Evolutionary conservation across 2,797 vertebrate genomes (phyloP).

Genomic region (Taeniopygia guttata): DNA sequence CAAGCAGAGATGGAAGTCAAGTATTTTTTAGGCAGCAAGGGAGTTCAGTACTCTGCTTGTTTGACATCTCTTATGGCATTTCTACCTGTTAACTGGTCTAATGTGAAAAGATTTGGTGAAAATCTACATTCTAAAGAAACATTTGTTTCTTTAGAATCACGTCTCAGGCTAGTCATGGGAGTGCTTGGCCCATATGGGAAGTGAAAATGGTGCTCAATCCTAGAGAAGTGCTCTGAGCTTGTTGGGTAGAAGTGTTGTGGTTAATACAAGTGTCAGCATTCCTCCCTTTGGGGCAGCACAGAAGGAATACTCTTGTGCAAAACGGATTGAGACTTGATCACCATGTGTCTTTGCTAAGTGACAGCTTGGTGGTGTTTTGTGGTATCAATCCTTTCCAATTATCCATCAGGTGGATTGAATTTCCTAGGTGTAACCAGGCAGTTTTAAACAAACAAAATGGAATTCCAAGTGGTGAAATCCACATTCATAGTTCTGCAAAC

Average conservation of each 20-base stretch:
- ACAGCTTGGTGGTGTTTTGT: background rate
- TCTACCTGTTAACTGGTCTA: background rate
- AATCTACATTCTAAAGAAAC: background rate
- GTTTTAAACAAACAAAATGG: background rate
- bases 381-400: background rate
- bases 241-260: background rate
- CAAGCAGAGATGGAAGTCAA: slow-evolving; percentile 15
- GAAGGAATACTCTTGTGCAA: background rate
- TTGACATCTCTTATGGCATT: background rate
- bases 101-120: background rate
- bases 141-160: background rate
- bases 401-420: background rate
- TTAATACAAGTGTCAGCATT: background rate
- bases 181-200: background rate
- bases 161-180: background rate
- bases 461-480: background rate
- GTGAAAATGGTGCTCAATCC: background rate
- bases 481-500: background rate
- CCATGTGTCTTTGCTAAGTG: background rate
- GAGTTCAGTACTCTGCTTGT: background rate
- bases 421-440: background rate
- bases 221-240: background rate
- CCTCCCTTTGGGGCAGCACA: background rate
- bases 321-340: background rate
- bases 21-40: background rate